Evolutionary conservation across 2,113 vertebrate genomes (phyloP), one percentile per base, ranked within the genome.

Genomic region (Regulus satrapa): DNA sequence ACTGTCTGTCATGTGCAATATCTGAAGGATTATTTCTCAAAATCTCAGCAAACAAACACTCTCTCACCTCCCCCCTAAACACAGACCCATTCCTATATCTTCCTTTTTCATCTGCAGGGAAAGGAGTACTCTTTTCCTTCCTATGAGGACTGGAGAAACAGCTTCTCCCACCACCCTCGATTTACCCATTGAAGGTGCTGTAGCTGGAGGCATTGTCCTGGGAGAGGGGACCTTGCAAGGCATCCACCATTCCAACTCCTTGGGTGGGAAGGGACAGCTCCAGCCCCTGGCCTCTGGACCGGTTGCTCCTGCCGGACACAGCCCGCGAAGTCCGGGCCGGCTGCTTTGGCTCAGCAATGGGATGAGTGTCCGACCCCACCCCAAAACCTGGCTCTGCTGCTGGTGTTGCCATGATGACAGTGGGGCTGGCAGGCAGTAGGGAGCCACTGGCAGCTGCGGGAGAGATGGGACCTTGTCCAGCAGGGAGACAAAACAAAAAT

Each of bases 401-500:
- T 12, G 58, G 62, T 4, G 73, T 85, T 52, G 87, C 68, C 29
- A 11, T 1, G 15, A 61, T 58, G 91, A 54, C 7, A 7, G 71
- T 16, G n/a, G 67, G 34, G 38, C 67, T 94, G 67, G 48, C 36
- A 54, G 72, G 76, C 6, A 28, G 77, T 3, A 4, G 55, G 45
- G 84, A 66, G 68, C 59, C 0, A 5, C 58, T 8, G 28, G 40
- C 38, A 48, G 40, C 54, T 3, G 14, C 5, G 1, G 77, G 69
- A 69, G 82, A 78, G 46, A 51, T 59, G 58, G 85, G 86, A 91
- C 43, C 94, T 97, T 92, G 71, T 73, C 74, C 88, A 93, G 67
- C 36, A 86, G 12, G 16, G 88, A 95, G 45, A 88, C 54, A 89
- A 74, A 87, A 77, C 54, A 86, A 59, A 49, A 29, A 62, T 69